Evolutionary conservation across 2,888 invertebrate genomes (phyloP).

Genomic region (Pyrgus malvae): DNA sequence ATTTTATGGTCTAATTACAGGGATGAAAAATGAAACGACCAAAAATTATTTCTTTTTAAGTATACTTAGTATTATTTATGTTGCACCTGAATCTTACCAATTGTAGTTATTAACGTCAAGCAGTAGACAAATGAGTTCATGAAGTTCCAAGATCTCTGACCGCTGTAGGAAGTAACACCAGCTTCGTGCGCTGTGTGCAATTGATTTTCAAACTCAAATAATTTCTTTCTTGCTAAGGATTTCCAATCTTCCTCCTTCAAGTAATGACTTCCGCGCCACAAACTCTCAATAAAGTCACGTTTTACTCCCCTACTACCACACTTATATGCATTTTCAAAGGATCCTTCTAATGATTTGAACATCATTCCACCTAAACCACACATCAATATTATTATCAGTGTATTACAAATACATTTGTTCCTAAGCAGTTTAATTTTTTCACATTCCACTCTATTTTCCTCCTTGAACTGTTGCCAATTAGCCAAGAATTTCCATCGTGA

Average conservation of each 20-base stretch:
- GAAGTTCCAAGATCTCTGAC: conserved; percentile 93
- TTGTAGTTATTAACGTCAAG: conserved; percentile 92
- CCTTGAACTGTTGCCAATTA: conserved; percentile 82
- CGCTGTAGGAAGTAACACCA: conserved; percentile 91
- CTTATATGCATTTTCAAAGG: conserved; percentile 92
- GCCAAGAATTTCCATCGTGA: conserved; percentile 69
- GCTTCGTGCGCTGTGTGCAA: conserved; percentile 92
- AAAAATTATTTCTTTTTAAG: no score
- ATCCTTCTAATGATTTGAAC: conserved; percentile 91
- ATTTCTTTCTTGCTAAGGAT: conserved; percentile 88
- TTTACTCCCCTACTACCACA: conserved; percentile 93
- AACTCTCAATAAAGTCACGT: conserved; percentile 90
- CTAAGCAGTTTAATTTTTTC: conserved; percentile 76
- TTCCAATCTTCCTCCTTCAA: conserved; percentile 95
- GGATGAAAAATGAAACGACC: conserved; percentile 16
- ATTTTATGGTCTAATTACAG: neutral
- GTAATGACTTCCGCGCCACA: conserved; percentile 92
- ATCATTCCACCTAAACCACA: conserved; percentile 91
- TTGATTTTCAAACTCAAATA: conserved; percentile 93
- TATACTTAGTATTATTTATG: no score
- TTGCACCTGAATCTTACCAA: conserved; percentile 92
- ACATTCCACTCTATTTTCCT: conserved; percentile 81
- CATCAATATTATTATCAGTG: conserved; percentile 86
- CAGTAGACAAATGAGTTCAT: conserved; percentile 93
- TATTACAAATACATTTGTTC: conserved; percentile 86